Percentiles rank a stretch among this genome's conserved stretches.
phyloP scores from a whole-genome alignment of 2,888 invertebrate genomes.

The Meandrusa payeni region DNA sequence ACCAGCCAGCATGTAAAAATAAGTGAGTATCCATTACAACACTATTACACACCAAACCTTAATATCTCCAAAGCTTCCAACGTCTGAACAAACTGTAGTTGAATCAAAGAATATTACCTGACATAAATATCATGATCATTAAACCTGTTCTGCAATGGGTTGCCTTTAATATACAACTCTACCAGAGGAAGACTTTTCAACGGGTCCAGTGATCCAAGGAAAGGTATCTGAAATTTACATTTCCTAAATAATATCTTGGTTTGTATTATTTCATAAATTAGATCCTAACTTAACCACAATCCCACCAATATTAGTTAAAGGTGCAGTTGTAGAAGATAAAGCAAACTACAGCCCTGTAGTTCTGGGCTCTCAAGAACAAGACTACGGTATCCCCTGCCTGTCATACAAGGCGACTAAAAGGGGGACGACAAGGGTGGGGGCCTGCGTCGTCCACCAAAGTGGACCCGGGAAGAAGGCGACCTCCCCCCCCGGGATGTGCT shows the following conservation, averaged over 20 bases:
- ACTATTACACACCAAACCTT: neutral
- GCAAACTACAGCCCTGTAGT: too few relatives aligned
- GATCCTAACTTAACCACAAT: too few relatives aligned
- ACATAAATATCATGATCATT: constrained; percentile 88
- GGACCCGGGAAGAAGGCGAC: too few relatives aligned
- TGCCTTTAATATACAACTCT: constrained; percentile 89
- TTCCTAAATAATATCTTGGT: neutral
- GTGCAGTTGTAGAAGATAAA: too few relatives aligned
- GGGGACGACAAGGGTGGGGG: too few relatives aligned
- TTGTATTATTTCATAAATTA: too few relatives aligned
- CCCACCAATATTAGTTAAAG: too few relatives aligned
- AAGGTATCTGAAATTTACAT: constrained; percentile 81
- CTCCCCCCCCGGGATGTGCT: too few relatives aligned
- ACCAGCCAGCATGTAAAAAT: neutral
- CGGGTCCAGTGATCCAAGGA: constrained; percentile 82
- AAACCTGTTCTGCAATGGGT: constrained; percentile 89
- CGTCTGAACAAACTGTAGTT: constrained; percentile 9
- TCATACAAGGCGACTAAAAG: too few relatives aligned
- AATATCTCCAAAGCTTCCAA: constrained; percentile 22
- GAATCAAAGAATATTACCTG: constrained; percentile 83
- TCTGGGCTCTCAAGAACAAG: too few relatives aligned
- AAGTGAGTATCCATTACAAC: neutral
- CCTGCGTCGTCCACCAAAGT: too few relatives aligned
- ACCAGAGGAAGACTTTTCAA: constrained; percentile 86
- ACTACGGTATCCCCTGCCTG: too few relatives aligned